Base-by-base conservation (phyloP, 2,888 invertebrate genomes). In the Branchipolynoe longqiensis region DNA sequence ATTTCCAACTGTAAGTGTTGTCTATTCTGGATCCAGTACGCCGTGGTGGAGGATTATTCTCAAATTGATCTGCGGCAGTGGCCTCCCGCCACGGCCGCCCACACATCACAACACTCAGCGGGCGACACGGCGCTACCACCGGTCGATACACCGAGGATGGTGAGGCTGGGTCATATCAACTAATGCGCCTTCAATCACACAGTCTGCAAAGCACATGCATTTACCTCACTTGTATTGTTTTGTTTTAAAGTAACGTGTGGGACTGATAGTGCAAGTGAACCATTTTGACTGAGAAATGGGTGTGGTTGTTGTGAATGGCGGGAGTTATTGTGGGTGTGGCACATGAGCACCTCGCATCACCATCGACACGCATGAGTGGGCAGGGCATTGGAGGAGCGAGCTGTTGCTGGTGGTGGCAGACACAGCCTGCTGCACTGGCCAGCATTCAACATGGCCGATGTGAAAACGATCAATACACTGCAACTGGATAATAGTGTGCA, bases 131-230 rank as follows among this genome's bases (percentile, higher is more conserved):
- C 38, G 69, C 22, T 69, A 38, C 69, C 69, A 33, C 69, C 36
- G 62, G 69, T 69, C 69, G 69, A 69, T 69, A 69, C 38, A 33
- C n/a, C 14, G 14, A 38, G 69, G 69, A 69, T 69, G 69, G 69
- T 18, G 69, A 38, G 69, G 69, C 38, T n/a, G 69, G 69, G 38
- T 69, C 69, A 69, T 22, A 33, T 14, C 12, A 14, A 22, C 69
- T 12, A 69, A 14, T 4, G 69, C 14, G 38, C 38, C 69, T 14
- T 14, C 14, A 33, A 3, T 38, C 22, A 18, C 36, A 22, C 22
- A 36, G 0, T 38, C 69, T 36, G 22, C 18, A 62, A n/a, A 14
- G 28, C 1, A 3, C 28, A 0, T 28, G 25, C 31, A 14, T 25
- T 12, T 69, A 38, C 36, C 38, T 36, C 69, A 12, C 18, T 14